Evolutionary conservation across 2,888 invertebrate species (phyloP).

Genomic region (Girardia tigrina): DNA sequence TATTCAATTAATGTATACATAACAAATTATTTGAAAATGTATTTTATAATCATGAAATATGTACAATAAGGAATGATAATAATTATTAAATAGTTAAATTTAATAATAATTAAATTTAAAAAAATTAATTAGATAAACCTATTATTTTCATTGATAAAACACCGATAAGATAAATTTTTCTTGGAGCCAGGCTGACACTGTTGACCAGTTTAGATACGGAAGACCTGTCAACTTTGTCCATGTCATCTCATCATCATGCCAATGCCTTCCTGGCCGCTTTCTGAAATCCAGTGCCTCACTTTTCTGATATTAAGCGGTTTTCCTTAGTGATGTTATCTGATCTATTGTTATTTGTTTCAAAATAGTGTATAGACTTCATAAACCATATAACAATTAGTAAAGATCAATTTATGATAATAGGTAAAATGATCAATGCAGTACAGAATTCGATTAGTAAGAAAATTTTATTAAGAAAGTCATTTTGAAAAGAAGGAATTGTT

Average conservation of each 20-base stretch:
- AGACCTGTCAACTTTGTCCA: constrained; percentile 18
- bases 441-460: too few relatives aligned
- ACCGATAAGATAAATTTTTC: constrained; percentile 20
- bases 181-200: constrained; percentile 9
- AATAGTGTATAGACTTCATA: not conserved
- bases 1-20: too few relatives aligned
- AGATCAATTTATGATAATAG: not conserved
- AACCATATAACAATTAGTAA: constrained; percentile 12
- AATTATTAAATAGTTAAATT: too few relatives aligned
- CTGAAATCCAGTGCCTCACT: constrained; percentile 10
- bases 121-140: too few relatives aligned
- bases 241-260: constrained; percentile 23
- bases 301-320: constrained; percentile 15
- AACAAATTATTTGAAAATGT: too few relatives aligned
- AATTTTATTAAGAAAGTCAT: too few relatives aligned
- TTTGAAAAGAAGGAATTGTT: not conserved
- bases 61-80: too few relatives aligned
- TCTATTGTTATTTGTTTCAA: not conserved
- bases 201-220: constrained; percentile 18
- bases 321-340: not conserved
- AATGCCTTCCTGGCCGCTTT: constrained; percentile 18
- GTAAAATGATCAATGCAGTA: not conserved
- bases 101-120: too few relatives aligned
- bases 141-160: constrained; percentile 21
- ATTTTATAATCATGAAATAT: too few relatives aligned